Conservation (phyloP, 2,797 vertebrate genomes). For the Helarctos malayanus region DNA sequence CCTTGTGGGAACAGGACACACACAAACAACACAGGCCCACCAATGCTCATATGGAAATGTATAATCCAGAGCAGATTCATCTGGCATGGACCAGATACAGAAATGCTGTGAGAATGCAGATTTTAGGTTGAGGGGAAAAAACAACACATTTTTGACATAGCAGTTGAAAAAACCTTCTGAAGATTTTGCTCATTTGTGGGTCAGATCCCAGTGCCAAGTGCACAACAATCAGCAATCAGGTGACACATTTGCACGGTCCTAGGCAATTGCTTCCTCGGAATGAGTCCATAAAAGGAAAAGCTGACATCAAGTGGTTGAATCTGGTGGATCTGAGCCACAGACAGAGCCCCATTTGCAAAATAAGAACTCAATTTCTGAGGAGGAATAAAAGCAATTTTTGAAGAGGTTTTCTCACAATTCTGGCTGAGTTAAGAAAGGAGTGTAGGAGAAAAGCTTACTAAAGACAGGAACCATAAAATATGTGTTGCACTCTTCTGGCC, state of each 20-base stretch:
- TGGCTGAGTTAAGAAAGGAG: background rate
- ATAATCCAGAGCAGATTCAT: background rate
- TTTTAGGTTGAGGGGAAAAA: background rate
- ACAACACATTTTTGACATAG: conserved; percentile 18
- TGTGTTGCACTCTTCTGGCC: background rate
- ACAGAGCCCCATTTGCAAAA: background rate
- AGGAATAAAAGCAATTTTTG: background rate
- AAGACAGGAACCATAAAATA: background rate
- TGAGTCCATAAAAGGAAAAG: conserved; percentile 54
- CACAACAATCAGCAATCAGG: background rate
- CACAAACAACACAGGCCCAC: background rate
- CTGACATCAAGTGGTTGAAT: background rate
- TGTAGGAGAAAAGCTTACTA: background rate
- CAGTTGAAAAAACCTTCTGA: conserved; percentile 9
- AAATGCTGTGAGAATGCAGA: background rate
- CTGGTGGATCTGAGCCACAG: background rate
- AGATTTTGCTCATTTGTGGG: background rate
- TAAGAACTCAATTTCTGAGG: background rate
- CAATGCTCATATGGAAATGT: background rate
- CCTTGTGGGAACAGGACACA: background rate
- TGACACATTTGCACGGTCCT: background rate
- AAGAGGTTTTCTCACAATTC: background rate
- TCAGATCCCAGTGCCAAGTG: background rate
- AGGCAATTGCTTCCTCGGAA: background rate
- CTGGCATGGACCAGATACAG: background rate